Conservation (phyloP, 1,140 invertebrate genomes). For the Heliconius himera region DNA sequence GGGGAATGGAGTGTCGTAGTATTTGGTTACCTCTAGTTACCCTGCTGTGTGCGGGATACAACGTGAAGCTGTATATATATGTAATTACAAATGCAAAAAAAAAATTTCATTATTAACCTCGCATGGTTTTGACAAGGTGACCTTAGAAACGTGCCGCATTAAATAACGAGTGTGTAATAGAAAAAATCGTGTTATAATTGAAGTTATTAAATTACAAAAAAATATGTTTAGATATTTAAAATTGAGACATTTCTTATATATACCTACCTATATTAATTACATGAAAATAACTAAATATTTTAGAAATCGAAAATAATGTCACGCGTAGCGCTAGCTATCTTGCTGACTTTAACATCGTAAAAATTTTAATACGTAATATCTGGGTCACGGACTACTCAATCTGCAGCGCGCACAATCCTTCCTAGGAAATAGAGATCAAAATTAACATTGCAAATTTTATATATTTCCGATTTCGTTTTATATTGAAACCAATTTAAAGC, state of each 20-base stretch:
- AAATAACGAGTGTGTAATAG: conserved; percentile 5
- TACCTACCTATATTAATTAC: not conserved
- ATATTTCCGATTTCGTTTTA: conserved; percentile 54
- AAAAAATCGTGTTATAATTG: not conserved
- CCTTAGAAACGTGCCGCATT: not conserved
- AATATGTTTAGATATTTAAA: too few relatives aligned
- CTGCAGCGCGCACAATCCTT: conserved; percentile 20
- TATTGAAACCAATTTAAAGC: conserved; percentile 19
- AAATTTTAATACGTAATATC: conserved; percentile 31
- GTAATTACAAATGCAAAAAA: conserved; percentile 55
- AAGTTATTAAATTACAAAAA: not conserved
- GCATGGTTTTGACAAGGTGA: conserved; percentile 27
- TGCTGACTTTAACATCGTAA: conserved; percentile 19
- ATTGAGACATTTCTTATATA: too few relatives aligned
- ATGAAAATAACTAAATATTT: not conserved
- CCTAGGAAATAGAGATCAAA: conserved; percentile 61
- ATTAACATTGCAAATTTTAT: conserved; percentile 61
- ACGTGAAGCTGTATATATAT: too few relatives aligned
- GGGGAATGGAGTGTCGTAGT: too few relatives aligned
- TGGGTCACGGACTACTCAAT: conserved; percentile 50
- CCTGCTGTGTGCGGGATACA: too few relatives aligned
- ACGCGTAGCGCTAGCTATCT: conserved; percentile 11
- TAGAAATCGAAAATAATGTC: conserved; percentile 11
- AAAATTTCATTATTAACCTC: conserved; percentile 53
- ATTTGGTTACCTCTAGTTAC: too few relatives aligned